phyloP scores from a whole-genome alignment of 2,888 invertebrate species.

The Aricia artaxerxes region DNA sequence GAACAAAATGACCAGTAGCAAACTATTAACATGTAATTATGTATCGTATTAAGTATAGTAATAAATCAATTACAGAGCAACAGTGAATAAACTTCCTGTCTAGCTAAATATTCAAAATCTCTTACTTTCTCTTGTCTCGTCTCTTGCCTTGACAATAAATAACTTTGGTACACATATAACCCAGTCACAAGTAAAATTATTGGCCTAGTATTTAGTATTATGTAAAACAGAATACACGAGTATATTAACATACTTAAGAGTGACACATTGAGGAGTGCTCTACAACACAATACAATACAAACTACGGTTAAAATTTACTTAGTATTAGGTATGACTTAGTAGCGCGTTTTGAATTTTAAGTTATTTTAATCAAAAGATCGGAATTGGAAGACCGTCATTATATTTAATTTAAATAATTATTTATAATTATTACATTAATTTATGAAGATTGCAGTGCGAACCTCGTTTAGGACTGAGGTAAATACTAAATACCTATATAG shows the following conservation, averaged over 20 bases:
- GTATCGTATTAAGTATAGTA: too few species aligned
- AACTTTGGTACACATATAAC: conserved; percentile 1
- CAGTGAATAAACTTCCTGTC: background rate
- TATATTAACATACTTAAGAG: conserved; percentile 9
- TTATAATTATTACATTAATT: background rate
- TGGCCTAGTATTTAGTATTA: background rate
- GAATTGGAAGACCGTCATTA: background rate
- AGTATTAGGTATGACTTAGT: background rate
- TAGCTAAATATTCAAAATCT: background rate
- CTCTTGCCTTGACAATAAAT: background rate
- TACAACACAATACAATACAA: background rate
- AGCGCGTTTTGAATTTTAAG: background rate
- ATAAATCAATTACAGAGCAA: too few species aligned
- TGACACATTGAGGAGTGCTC: conserved; percentile 12
- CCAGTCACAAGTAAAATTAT: background rate
- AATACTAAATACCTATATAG: background rate
- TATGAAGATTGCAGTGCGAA: background rate
- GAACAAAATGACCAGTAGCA: too few species aligned
- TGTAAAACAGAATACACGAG: conserved; percentile 9
- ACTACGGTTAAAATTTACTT: background rate
- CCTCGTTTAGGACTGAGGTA: background rate
- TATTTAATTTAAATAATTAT: background rate
- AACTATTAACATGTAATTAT: too few species aligned
- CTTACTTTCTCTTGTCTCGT: background rate
- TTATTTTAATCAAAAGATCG: background rate